phyloP scores from a whole-genome alignment of 1,140 invertebrate species.

The Diprion similis region DNA sequence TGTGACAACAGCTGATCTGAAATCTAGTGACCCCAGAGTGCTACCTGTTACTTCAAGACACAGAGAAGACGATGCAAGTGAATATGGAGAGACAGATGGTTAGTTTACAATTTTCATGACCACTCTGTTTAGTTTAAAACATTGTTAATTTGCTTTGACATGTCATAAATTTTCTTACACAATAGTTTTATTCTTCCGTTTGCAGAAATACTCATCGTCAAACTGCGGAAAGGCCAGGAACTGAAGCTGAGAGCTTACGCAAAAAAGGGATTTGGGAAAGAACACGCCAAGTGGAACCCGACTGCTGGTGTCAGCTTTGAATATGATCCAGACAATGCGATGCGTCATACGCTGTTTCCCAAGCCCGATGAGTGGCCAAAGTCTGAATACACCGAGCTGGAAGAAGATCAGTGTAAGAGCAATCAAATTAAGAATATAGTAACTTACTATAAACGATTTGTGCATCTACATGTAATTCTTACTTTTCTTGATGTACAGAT shows the following conservation, averaged over 20 bases:
- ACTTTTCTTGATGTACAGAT: conserved; percentile 62
- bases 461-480: conserved; percentile 19
- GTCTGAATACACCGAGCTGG: conserved; percentile 94
- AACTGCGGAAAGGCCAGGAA: conserved; percentile 97
- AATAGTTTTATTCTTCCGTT: not conserved
- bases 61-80: conserved; percentile 87
- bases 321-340: conserved; percentile 98
- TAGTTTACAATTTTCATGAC: not conserved
- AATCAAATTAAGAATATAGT: conserved; percentile 19
- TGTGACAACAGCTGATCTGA: conserved; percentile 97
- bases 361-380: conserved; percentile 99
- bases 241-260: conserved; percentile 95
- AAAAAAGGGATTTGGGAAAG: conserved; percentile 96
- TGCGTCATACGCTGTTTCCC: conserved; percentile 95
- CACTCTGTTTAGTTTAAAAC: not conserved
- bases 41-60: conserved; percentile 92
- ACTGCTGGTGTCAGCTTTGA: conserved; percentile 98
- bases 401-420: conserved; percentile 87
- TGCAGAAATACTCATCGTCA: conserved; percentile 94
- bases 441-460: conserved; percentile 4
- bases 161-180: not conserved
- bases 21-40: conserved; percentile 88
- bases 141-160: not conserved
- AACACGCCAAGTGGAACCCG: conserved; percentile 99
- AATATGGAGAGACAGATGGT: conserved; percentile 92